These are phyloP conservation scores for Seladonia tumulorum DNA, from an alignment of 2,888 invertebrate species.

Conservation along the genomic window DNA sequence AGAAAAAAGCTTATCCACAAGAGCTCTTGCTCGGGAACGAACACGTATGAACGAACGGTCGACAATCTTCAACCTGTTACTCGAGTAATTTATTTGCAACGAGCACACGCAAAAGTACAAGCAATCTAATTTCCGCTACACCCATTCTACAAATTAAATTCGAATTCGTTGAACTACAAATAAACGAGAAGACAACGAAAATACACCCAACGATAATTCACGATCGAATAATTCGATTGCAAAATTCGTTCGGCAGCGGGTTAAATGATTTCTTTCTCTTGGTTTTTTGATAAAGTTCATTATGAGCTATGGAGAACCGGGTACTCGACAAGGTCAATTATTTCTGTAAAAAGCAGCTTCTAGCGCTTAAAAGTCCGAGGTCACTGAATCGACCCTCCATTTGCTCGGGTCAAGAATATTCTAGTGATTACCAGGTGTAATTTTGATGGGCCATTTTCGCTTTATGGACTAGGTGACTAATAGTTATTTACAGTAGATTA, in stretches of 20 bases:
- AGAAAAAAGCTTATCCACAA: background rate
- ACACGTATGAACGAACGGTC: background rate
- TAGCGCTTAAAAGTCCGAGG: background rate
- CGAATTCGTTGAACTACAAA: background rate
- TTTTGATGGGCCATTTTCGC: slow-evolving; percentile 5
- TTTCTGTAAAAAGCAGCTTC: background rate
- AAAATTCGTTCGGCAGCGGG: background rate
- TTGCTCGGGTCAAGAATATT: background rate
- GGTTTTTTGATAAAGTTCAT: background rate
- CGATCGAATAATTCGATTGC: background rate
- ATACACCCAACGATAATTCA: background rate
- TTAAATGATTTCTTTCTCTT: background rate
- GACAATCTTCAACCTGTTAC: background rate
- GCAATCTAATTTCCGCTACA: too few relatives aligned
- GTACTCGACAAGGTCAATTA: background rate
- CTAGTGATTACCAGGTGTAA: background rate
- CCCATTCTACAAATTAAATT: background rate
- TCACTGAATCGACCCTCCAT: background rate
- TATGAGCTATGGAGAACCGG: background rate
- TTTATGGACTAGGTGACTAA: slow-evolving; percentile 12
- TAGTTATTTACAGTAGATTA: slow-evolving; percentile 15
- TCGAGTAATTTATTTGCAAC: background rate
- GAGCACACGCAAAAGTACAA: background rate
- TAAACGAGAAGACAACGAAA: background rate
- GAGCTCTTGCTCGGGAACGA: background rate